Percentiles rank a stretch among this genome's conserved stretches.
Evolutionary conservation across 1,140 invertebrate genomes (phyloP).

Genomic region (Nasonia giraulti): DNA sequence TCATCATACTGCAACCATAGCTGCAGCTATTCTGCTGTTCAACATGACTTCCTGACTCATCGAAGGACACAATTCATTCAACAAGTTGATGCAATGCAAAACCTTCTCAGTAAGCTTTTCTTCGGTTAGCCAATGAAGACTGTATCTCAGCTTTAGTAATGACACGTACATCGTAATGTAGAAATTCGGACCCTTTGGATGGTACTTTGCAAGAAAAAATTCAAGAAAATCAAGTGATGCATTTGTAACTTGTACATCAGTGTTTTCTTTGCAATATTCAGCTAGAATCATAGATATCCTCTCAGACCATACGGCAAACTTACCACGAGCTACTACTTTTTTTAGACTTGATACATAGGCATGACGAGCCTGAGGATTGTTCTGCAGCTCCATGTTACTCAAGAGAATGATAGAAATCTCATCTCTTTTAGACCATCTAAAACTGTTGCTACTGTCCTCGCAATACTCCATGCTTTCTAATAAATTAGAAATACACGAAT

Average conservation of each 20-base stretch:
- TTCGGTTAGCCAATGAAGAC: constrained; percentile 52
- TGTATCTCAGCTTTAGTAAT: constrained; percentile 38
- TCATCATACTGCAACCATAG: constrained; percentile 49
- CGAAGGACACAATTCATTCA: constrained; percentile 64
- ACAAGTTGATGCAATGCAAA: constrained; percentile 65
- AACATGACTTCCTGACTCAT: constrained; percentile 62
- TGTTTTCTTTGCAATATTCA: constrained; percentile 69
- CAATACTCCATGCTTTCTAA: constrained; percentile 63
- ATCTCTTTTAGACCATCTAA: constrained; percentile 69
- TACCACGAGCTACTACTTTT: constrained; percentile 63
- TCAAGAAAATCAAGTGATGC: constrained; percentile 59
- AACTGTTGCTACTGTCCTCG: constrained; percentile 55
- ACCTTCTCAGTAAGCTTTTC: constrained; percentile 65
- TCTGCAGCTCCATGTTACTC: constrained; percentile 69
- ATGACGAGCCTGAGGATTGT: constrained; percentile 61
- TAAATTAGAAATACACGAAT: constrained; percentile 64
- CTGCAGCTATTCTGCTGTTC: constrained; percentile 61
- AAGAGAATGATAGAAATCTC: constrained; percentile 64
- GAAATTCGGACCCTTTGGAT: constrained; percentile 31
- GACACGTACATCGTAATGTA: constrained; percentile 54
- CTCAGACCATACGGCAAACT: constrained; percentile 68
- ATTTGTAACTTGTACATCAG: constrained; percentile 65
- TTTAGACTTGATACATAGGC: constrained; percentile 68
- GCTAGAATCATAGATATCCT: constrained; percentile 63
- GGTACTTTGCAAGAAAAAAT: constrained; percentile 34